A percentile compares a stretch with the other conserved stretches of the same genome.
phyloP scores from a whole-genome alignment of 2,113 vertebrate genomes.

The Macrotus californicus region DNA sequence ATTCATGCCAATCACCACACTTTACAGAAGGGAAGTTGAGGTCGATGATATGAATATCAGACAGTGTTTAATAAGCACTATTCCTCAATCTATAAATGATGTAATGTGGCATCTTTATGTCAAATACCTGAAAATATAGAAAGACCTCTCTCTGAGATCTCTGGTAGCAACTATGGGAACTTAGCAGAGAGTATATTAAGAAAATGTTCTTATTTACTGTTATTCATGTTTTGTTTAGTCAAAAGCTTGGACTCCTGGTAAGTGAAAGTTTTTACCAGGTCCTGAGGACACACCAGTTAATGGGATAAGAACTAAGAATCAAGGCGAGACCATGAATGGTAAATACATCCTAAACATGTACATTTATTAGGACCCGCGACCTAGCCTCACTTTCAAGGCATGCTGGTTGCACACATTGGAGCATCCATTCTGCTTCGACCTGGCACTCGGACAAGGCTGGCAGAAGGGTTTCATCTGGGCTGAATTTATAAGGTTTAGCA shows the following conservation, averaged over 20 bases:
- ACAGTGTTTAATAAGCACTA: not conserved
- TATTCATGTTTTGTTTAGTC: not conserved
- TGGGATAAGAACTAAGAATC: not conserved
- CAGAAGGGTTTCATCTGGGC: not conserved
- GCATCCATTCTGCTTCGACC: fast-evolving
- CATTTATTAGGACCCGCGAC: not conserved
- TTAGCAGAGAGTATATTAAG: not conserved
- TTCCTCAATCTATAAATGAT: not conserved
- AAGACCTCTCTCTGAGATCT: not conserved
- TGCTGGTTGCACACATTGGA: fast-evolving
- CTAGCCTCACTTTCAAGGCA: not conserved
- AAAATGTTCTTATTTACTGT: not conserved
- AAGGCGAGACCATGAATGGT: not conserved
- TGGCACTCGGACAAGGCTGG: not conserved
- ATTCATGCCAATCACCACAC: not conserved
- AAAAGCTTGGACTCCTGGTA: not conserved
- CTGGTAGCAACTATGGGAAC: not conserved
- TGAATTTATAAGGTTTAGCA: not conserved
- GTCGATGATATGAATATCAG: not conserved
- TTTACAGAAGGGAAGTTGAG: not conserved
- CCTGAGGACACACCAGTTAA: not conserved
- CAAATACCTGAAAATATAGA: not conserved
- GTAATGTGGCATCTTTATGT: not conserved
- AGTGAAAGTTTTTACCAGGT: not conserved
- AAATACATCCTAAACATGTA: not conserved